Percentiles rank a stretch among this genome's conserved stretches.
Conservation (phyloP, 2,797 vertebrate genomes). For the Austrolebias charrua region DNA sequence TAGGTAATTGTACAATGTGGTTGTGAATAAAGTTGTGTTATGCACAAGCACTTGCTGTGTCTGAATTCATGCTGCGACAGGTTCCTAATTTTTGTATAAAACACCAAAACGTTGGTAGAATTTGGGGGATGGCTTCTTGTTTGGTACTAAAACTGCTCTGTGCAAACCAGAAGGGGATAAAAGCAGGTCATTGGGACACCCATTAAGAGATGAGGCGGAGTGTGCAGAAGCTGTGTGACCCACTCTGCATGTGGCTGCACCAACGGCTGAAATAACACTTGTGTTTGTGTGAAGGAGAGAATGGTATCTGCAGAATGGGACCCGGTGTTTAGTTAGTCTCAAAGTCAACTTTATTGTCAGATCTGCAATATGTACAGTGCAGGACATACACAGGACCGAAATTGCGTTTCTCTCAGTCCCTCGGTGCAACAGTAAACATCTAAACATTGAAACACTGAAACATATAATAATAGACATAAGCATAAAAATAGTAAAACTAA, state of each 20-base stretch:
- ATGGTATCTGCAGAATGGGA: not conserved
- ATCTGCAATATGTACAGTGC: too few species aligned
- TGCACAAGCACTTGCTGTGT: conserved; percentile 29
- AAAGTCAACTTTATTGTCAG: too few species aligned
- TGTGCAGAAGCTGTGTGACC: not conserved
- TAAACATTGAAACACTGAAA: too few species aligned
- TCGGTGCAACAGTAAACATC: too few species aligned
- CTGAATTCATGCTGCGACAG: not conserved
- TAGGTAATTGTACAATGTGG: conserved; percentile 10
- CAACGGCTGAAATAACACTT: conserved; percentile 18
- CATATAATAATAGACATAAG: too few species aligned
- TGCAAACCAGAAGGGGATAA: not conserved
- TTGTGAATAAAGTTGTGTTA: conserved; percentile 67
- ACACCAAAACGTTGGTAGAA: not conserved
- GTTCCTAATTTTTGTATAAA: fast-evolving
- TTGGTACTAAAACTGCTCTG: not conserved
- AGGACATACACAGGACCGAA: too few species aligned
- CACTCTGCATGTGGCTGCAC: not conserved
- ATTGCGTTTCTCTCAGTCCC: too few species aligned
- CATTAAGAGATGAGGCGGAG: conserved; percentile 20
- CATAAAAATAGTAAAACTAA: too few species aligned
- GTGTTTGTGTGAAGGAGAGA: conserved; percentile 23
- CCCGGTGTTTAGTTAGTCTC: not conserved
- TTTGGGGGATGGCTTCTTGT: not conserved
- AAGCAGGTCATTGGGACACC: not conserved